Evolutionary conservation across 1,140 invertebrate genomes (phyloP), one percentile per base, ranked within the genome.

Genomic region (Frieseomelitta varia): DNA sequence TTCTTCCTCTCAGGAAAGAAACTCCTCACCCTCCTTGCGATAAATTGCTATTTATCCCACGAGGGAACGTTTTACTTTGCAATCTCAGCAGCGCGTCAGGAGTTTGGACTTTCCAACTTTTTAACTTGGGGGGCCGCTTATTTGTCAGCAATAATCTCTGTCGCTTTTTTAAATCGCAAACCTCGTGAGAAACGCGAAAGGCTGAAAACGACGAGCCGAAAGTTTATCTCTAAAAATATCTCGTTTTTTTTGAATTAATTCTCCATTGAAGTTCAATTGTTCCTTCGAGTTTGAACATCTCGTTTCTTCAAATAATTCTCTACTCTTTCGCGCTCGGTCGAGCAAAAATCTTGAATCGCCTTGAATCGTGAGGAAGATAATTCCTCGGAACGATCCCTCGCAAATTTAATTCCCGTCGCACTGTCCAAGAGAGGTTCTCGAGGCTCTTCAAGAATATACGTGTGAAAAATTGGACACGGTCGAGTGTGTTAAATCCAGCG

Each of bases 1-100:
- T 68, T 68, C 39, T 67, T 53, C 8, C 3, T 55, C 53, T 55
- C 17, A 4, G 53, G n/a, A 2, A n/a, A 53, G 24, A 30, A 27
- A 51, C 69, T 2, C 2, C 71, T 55, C 53, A 55, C 74, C 0
- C 39, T 17, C 24, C 21, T 27, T 14, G 15, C 14, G 4, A 61
- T 51, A 77, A 63, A 77, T 77, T 51, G 15, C 19, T 11, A 77
- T 61, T 61, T 63, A 77, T 77, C 56, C 34, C n/a, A 61, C 63
- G 2, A 10, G 39, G 51, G 30, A 1, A 56, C 53, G 27, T 34
- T 1, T 12, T 12, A 30, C n/a, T 72, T 27, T n/a, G 3, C 11
- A 21, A 34, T 67, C 19, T 63, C 15, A n/a, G n/a, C n/a, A n/a
- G n/a, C n/a, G n/a, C n/a, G n/a, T n/a, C n/a, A 3, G 4, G 15